These are phyloP conservation scores for Rhopalosiphum nymphaeae DNA, from an alignment of 2,888 invertebrate species.

Conservation along the genomic window DNA sequence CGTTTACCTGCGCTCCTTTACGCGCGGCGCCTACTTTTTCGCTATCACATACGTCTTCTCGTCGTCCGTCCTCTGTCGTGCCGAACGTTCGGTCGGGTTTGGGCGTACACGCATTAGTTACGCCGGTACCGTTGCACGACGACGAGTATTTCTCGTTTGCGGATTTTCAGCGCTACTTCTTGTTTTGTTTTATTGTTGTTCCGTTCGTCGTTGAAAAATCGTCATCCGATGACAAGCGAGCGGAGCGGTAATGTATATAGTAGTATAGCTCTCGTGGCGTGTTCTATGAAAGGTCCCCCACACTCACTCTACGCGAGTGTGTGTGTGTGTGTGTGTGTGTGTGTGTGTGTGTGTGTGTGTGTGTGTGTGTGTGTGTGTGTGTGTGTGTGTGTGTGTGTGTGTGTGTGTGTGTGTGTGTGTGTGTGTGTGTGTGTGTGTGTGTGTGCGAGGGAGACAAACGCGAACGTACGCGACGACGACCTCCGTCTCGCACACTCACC, in stretches of 20 bases:
- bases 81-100: neutral
- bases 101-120: neutral
- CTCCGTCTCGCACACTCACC: neutral
- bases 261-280: neutral
- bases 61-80: neutral
- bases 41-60: neutral
- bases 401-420: too few species aligned
- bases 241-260: neutral
- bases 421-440: neutral
- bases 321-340: neutral
- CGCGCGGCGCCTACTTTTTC: neutral
- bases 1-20: slow-evolving; percentile 22
- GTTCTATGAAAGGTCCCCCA: neutral
- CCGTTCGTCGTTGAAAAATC: neutral
- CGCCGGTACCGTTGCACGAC: neutral
- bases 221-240: neutral
- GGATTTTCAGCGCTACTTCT: neutral
- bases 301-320: neutral
- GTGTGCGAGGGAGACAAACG: neutral
- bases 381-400: too few species aligned
- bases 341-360: too few species aligned
- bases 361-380: too few species aligned
- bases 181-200: neutral
- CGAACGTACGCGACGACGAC: neutral
- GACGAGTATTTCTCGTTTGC: neutral